Conservation (phyloP, 2,888 invertebrate species). For the Ormyrus labotus region DNA sequence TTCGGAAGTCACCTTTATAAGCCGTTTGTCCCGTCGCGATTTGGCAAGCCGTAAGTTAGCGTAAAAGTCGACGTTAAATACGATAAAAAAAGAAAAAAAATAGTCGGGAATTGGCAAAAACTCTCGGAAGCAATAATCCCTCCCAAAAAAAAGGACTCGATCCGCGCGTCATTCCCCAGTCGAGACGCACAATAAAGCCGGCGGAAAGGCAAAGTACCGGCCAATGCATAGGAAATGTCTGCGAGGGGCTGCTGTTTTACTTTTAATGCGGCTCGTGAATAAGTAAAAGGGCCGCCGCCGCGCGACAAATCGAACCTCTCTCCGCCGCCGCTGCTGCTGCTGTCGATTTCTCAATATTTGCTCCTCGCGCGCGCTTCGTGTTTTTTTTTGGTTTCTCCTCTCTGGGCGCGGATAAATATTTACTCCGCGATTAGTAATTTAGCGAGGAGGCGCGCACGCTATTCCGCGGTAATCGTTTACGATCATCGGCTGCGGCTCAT, state of each 20-base stretch:
- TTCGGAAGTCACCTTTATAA: no score
- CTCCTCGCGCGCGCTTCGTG: not conserved
- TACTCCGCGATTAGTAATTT: constrained; percentile 17
- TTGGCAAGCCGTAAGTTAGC: no score
- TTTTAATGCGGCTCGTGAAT: constrained; percentile 62
- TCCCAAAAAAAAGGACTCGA: not conserved
- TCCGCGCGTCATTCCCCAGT: constrained; percentile 26
- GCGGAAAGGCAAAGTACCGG: constrained; percentile 54
- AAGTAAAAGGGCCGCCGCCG: constrained; percentile 44
- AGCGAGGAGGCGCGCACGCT: not conserved
- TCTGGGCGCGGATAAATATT: constrained; percentile 29
- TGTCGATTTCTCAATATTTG: constrained; percentile 46
- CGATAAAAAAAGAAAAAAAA: not conserved
- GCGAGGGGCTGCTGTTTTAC: constrained; percentile 55
- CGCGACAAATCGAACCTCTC: constrained; percentile 45
- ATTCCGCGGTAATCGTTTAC: constrained; percentile 25
- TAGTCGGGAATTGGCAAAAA: no score
- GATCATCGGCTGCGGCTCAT: not conserved
- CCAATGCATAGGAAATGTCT: constrained; percentile 65
- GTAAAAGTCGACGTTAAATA: not conserved
- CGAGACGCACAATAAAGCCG: constrained; percentile 37
- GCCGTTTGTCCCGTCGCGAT: no score
- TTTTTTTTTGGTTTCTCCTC: not conserved
- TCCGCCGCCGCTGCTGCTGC: not conserved
- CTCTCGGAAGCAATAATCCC: no score